Evolutionary conservation across 2,888 invertebrate genomes (phyloP).

Genomic region (Macaria liturata): DNA sequence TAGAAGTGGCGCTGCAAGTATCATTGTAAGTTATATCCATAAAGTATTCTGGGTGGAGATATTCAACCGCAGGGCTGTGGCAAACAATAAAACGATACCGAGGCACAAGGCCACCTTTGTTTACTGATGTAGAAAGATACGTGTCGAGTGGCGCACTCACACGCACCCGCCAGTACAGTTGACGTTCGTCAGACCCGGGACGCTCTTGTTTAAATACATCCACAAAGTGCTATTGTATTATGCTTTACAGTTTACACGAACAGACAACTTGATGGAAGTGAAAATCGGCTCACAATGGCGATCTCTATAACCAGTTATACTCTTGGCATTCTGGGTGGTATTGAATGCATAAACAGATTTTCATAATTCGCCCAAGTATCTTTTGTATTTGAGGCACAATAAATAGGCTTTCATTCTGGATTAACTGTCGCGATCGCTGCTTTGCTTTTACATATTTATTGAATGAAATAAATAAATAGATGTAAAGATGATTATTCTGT

Average conservation of each 20-base stretch:
- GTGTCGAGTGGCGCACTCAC: constrained; percentile 45
- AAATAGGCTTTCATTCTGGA: too few species aligned
- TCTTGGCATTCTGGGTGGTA: not conserved
- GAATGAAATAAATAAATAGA: too few species aligned
- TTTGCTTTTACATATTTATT: too few species aligned
- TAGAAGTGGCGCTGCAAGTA: too few species aligned
- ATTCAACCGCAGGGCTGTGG: constrained; percentile 67
- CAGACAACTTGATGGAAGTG: constrained; percentile 7
- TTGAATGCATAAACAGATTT: too few species aligned
- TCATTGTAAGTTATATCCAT: too few species aligned
- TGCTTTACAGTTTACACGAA: not conserved
- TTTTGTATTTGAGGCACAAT: too few species aligned
- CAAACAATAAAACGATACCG: constrained; percentile 71
- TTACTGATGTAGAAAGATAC: constrained; percentile 71
- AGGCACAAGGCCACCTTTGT: constrained; percentile 72
- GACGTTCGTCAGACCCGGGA: constrained; percentile 29
- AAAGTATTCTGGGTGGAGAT: constrained; percentile 31
- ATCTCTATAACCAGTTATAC: constrained; percentile 1
- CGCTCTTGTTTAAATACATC: constrained; percentile 19
- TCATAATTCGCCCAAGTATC: too few species aligned
- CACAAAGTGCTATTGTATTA: constrained; percentile 22
- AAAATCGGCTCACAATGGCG: constrained; percentile 8
- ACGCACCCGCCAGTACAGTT: constrained; percentile 34
- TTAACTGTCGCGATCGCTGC: too few species aligned
- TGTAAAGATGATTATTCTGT: too few species aligned